Conservation (phyloP, 2,797 vertebrate genomes). For the Apodemus agrarius region DNA sequence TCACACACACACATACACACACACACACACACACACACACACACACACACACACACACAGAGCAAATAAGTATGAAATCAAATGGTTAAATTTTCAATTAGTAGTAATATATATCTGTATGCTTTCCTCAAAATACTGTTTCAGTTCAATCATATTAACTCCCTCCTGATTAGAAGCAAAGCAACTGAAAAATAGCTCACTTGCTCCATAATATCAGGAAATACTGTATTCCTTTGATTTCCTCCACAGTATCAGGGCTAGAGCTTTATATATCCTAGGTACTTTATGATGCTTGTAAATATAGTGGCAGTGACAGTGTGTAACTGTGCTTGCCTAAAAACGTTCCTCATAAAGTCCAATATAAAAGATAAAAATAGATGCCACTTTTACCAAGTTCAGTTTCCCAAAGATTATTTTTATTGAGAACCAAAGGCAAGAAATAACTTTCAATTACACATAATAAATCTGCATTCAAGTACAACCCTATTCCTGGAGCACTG, state of each 20-base stretch:
- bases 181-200: background rate
- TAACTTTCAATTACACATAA: slow-evolving; percentile 53
- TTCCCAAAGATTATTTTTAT: slow-evolving; percentile 59
- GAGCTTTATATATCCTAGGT: background rate
- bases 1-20: background rate
- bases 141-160: background rate
- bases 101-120: background rate
- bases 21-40: background rate
- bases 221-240: background rate
- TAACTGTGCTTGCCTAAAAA: slow-evolving; percentile 22
- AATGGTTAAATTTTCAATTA: background rate
- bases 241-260: background rate
- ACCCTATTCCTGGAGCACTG: slow-evolving; percentile 1
- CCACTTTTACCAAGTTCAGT: slow-evolving; percentile 18
- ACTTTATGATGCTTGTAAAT: slow-evolving; percentile 56
- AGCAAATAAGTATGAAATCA: background rate
- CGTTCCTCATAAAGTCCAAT: slow-evolving; percentile 51
- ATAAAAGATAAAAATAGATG: slow-evolving; percentile 62
- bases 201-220: background rate
- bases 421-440: slow-evolving; percentile 55
- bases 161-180: slow-evolving; percentile 38
- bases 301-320: background rate
- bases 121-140: slow-evolving; percentile 23
- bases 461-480: slow-evolving; percentile 54
- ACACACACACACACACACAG: background rate